Base-by-base conservation (phyloP, 2,113 vertebrate genomes). In the Megalops atlanticus region DNA sequence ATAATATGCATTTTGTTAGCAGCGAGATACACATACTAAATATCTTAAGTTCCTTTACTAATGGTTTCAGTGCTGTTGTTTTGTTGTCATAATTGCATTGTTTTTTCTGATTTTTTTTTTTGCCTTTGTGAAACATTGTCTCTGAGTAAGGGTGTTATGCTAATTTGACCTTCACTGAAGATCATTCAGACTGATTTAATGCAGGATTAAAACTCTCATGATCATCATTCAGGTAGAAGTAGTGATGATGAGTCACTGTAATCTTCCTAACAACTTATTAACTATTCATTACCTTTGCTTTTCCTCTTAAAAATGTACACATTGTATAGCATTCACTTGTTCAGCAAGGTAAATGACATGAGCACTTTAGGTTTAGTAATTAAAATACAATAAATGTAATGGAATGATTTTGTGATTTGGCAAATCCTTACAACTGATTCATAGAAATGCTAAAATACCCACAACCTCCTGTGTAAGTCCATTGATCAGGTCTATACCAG, bases 131-230 rank as follows among this genome's bases (percentile, higher is more conserved):
- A 80, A 77, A 78, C 1, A 76, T 83, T 91, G 89, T 88, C 88
- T 90, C 81, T 83, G 81, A 84, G 83, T 84, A 82, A 87, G 87
- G 84, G 83, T 82, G 87, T 88, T 88, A 88, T 90, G 90, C 88
- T 89, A 91, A 92, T 93, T 83, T 47, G 0, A 87, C 87, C 82
- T 87, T 79, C 74, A 81, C 79, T 86, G 84, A 90, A 88, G 85
- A 89, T 76, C 64, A 90, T 90, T 90, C 82, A 77, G 36, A 86
- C 84, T 89, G 74, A 89, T 90, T 91, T 91, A 92, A 87, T 86
- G 81, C 81, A 76, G 24, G 85, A 85, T 90, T 88, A 79, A 85
- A 83, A 76, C 77, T 79, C 77, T 87, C 83, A 83, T 87, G 82
- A 78, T 84, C 85, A 83, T 90, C 86, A 90, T 80, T 90, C 89